These are phyloP conservation scores for Periophthalmodon schlosseri DNA, from an alignment of 2,113 vertebrate species.

Conservation along the genomic window DNA sequence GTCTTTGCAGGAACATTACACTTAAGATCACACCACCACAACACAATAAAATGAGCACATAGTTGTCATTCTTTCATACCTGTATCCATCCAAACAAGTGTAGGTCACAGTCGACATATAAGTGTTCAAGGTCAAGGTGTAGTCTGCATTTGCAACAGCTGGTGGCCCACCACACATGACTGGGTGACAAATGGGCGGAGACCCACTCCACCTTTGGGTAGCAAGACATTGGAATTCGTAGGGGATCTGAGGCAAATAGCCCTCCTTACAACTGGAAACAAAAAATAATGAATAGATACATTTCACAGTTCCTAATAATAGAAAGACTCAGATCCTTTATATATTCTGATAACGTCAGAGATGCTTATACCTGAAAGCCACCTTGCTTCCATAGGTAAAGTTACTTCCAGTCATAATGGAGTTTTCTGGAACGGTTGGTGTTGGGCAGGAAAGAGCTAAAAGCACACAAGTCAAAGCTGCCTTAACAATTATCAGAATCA, in stretches of 20 bases:
- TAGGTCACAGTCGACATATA: slow-evolving; percentile 87
- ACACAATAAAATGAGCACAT: background rate
- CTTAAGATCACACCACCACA: slow-evolving; percentile 27
- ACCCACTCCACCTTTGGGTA: slow-evolving; percentile 84
- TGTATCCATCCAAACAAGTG: slow-evolving; percentile 86
- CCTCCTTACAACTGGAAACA: slow-evolving; percentile 85
- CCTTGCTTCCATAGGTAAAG: slow-evolving; percentile 90
- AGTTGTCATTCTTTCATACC: slow-evolving; percentile 77
- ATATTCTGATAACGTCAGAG: slow-evolving; percentile 15
- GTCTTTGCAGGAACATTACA: slow-evolving; percentile 71
- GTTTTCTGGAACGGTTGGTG: slow-evolving; percentile 82
- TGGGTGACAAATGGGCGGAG: slow-evolving; percentile 83
- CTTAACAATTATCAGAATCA: background rate
- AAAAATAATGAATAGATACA: background rate
- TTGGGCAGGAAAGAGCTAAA: slow-evolving; percentile 86
- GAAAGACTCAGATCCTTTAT: background rate
- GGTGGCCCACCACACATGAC: slow-evolving; percentile 83
- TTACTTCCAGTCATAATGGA: slow-evolving; percentile 80
- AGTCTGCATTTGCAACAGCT: slow-evolving; percentile 79
- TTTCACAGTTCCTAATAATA: background rate
- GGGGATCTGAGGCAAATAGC: slow-evolving; percentile 82
- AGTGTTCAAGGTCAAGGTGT: slow-evolving; percentile 76
- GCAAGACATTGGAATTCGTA: slow-evolving; percentile 86
- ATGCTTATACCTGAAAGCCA: slow-evolving; percentile 89
- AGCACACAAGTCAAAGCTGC: slow-evolving; percentile 19